Evolutionary conservation across 2,888 invertebrate species (phyloP).

Genomic region (Amphipoea oculea): DNA sequence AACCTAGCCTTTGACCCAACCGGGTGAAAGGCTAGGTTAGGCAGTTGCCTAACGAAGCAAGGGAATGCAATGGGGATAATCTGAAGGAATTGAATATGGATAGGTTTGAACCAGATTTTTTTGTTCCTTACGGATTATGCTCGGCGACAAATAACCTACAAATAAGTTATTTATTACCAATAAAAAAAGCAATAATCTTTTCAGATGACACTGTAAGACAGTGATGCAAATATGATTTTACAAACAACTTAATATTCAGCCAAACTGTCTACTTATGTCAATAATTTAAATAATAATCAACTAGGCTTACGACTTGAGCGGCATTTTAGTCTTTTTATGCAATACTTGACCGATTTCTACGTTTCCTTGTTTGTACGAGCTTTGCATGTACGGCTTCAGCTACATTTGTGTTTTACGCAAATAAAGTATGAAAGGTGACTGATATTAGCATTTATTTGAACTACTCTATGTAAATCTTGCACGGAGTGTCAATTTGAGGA

Average conservation of each 20-base stretch:
- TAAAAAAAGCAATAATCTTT: not conserved
- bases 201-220: not conserved
- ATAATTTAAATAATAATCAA: constrained; percentile 56
- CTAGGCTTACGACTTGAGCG: constrained; percentile 21
- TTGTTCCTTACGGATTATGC: not conserved
- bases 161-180: not conserved
- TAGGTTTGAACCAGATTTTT: not conserved
- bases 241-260: constrained; percentile 2
- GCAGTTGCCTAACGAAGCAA: not conserved
- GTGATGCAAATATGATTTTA: constrained; percentile 3
- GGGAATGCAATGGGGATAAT: not conserved
- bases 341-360: constrained; percentile 46
- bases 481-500: constrained; percentile 33
- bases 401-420: constrained; percentile 21
- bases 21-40: too few relatives aligned
- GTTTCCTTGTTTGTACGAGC: constrained; percentile 37
- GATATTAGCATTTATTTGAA: constrained; percentile 39
- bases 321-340: constrained; percentile 43
- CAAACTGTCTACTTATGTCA: constrained; percentile 26
- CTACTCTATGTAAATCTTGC: constrained; percentile 36
- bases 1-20: too few relatives aligned
- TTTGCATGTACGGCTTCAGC: constrained; percentile 26
- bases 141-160: not conserved
- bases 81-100: too few relatives aligned
- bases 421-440: constrained; percentile 41